Base-by-base conservation (phyloP, 2,113 vertebrate genomes). In the Mus spicilegus region DNA sequence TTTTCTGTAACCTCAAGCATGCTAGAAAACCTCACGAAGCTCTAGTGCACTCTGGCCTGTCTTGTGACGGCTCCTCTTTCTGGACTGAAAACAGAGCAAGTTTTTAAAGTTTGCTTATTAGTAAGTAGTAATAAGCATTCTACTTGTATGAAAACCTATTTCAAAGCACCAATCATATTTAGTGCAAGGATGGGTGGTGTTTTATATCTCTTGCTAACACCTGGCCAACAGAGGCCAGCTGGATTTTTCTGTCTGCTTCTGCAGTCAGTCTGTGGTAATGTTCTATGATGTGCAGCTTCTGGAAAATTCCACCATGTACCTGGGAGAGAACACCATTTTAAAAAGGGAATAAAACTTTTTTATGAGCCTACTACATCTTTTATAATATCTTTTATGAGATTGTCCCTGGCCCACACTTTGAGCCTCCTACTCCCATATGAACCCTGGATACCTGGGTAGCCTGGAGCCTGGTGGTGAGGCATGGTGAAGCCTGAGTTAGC, bases 401-500 rank as follows among this genome's bases (percentile, higher is more conserved):
- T 39, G 54, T 33, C 12, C 11, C 63, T 61, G 49, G 73, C 20
- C 13, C 14, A 0, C 4, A 10, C 36, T 49, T 49, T 28, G 63
- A 89, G 69, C 7, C 10, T 76, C 24, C 63, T 69, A 19, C 36
- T n/a, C 6, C 0, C 2, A 39, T 13, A 2, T 19, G 9, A 19
- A 20, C 24, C 28, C 0, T 4, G 78, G 70, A 13, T 5, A 0
- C 0, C 14, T 1, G 61, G 78, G 56, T 9, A 13, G 16, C 61
- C 39, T 12, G 42, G 56, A 28, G 7, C 56, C 20, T 33, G 30
- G 3, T 5, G 67, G 0, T 0, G n/a, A 46, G 20, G 81, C 42
- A 1, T 5, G 10, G 28, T 28, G 10, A 17, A 28, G 58, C 28
- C 8, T 0, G 6, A 19, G 75, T n/a, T 1, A 3, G 49, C 10